Evolutionary conservation across 2,797 vertebrate species (phyloP).

Genomic region (Microhierax caerulescens): DNA sequence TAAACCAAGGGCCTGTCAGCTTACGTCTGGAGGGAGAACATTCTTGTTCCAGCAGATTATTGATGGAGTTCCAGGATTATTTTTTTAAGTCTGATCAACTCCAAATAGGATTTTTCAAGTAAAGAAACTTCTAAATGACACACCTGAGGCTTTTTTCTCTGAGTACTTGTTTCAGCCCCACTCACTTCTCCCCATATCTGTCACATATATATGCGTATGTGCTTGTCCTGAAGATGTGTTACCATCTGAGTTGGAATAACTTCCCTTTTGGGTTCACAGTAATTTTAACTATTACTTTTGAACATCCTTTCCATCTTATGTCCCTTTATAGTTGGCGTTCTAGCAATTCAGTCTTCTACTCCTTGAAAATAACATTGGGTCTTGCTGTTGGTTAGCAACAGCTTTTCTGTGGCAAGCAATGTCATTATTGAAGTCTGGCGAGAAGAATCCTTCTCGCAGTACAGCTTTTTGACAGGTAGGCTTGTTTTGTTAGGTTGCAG

Average conservation of each 20-base stretch:
- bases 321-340: background rate
- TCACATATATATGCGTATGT: accelerated
- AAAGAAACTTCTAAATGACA: background rate
- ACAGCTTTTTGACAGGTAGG: background rate
- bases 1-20: background rate
- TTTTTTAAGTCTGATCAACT: background rate
- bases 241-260: background rate
- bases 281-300: background rate
- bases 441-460: background rate
- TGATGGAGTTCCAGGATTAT: background rate
- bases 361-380: background rate
- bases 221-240: background rate
- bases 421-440: background rate
- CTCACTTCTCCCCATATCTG: accelerated
- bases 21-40: background rate
- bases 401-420: background rate
- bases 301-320: background rate
- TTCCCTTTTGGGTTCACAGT: background rate
- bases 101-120: background rate
- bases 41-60: background rate
- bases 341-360: background rate
- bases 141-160: background rate
- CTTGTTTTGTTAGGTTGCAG: background rate
- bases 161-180: background rate
- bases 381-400: background rate